Evolutionary conservation across 37 sponge, comb jelly and placozoan species (phyloP), one percentile per base, ranked within the genome.

Genomic region (Crambe crambe): DNA sequence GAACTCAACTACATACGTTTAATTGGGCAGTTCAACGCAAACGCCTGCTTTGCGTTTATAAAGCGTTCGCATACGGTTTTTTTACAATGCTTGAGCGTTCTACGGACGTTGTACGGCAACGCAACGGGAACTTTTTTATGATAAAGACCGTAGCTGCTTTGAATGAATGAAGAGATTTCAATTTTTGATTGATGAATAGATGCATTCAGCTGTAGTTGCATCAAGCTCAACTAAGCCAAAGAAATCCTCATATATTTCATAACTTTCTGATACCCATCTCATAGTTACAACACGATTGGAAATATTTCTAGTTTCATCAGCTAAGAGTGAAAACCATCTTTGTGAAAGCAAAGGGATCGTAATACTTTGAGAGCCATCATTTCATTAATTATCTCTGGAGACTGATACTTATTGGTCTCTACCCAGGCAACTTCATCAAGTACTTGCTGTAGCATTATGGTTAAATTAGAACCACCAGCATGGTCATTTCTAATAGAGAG

Each of bases 401-500:
- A 75, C 37, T 75, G 61, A 56, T 75, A 75, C 34, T 57, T 56
- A 3, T 18, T 18, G 56, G 39, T n/a, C 8, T 72, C 31, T 51
- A 72, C 47, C 60, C 76, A 75, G 27, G 39, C 37, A 17, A 27
- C 2, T 25, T 75, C 61, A 43, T 43, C 76, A 30, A 57, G 34
- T 36, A 75, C 76, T 27, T 35, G 4, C 36, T 75, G 58, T 4
- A 75, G 76, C 59, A 75, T 37, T 20, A 75, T 37, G 12, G 54
- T 27, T 9, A 75, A 26, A 43, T 75, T 75, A 18, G 56, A 43
- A 25, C 59, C 61, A 27, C 76, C 60, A 43, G 76, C 58, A 75
- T 57, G 57, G 59, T 57, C 76, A 75, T 75, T 75, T 58, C 76
- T 56, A 26, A 75, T 51, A 25, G 76, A 27, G 31, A 75, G 23